Evolutionary conservation across 2,888 invertebrate genomes (phyloP).

Genomic region (Podabrus alpinus): DNA sequence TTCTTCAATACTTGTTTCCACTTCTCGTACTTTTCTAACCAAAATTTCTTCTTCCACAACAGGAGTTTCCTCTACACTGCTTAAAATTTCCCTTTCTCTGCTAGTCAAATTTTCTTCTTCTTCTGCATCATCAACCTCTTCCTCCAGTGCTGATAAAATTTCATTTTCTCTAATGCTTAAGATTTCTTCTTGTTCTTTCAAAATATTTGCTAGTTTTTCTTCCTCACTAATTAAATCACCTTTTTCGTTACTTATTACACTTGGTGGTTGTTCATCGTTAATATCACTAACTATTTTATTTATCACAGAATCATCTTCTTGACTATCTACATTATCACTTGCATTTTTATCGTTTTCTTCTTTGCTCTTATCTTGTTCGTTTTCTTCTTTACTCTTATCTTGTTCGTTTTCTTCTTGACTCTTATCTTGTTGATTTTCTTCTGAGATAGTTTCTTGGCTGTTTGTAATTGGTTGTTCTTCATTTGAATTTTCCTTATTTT

Average conservation of each 20-base stretch:
- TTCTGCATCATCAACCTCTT: slow-evolving; percentile 16
- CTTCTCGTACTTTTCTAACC: slow-evolving; percentile 26
- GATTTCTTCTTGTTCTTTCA: slow-evolving; percentile 38
- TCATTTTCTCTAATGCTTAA: slow-evolving; percentile 24
- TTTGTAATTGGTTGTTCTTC: neutral
- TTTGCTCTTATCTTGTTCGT: slow-evolving; percentile 32
- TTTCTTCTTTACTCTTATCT: slow-evolving; percentile 32
- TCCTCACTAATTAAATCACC: slow-evolving; percentile 35
- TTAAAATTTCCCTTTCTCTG: neutral
- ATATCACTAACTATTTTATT: slow-evolving; percentile 18
- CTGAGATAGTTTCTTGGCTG: neutral
- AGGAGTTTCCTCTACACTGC: neutral
- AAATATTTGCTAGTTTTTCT: slow-evolving; percentile 37
- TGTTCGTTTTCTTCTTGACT: slow-evolving; percentile 38
- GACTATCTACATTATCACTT: slow-evolving; percentile 33
- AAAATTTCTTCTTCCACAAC: slow-evolving; percentile 5
- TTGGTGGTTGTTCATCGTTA: slow-evolving; percentile 39
- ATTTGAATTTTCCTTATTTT: slow-evolving; percentile 20
- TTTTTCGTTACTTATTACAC: slow-evolving; percentile 19
- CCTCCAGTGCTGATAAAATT: neutral
- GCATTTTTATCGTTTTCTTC: slow-evolving; percentile 36
- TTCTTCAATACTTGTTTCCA: slow-evolving; percentile 12
- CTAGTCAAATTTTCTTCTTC: slow-evolving; percentile 18
- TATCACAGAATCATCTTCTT: slow-evolving; percentile 31
- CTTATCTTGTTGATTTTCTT: slow-evolving; percentile 16